Base-by-base conservation (phyloP, 2,888 invertebrate species). In the Ligdia adustata region DNA sequence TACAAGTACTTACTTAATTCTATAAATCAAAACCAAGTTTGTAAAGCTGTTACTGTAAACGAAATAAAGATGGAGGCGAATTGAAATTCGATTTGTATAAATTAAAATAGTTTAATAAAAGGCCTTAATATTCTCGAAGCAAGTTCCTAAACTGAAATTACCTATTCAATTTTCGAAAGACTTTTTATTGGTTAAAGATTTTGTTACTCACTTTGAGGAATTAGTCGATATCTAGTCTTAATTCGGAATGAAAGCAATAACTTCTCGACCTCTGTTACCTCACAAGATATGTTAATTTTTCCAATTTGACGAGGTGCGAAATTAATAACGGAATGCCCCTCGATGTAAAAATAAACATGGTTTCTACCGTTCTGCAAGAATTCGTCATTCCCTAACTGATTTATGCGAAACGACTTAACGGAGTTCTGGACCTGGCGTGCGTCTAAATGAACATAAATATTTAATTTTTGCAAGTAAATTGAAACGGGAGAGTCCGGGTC, bases 381-480 rank as follows among this genome's bases (percentile, higher is more conserved):
- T 63, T 64, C 55, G 52, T 63, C 61, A 62, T 70, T 65, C 52
- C 50, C 55, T 66, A 58, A 68, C 61, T 65, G 56, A 70, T 68
- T 69, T 63, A 68, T 52, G 54, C 53, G 54, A 58, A 57, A 53
- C 56, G 57, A 60, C 56, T 60, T 62, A 49, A 52, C 51, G 55
- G 51, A 57, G 35, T 59, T 39, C 61, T 65, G 62, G 48, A 62
- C 69, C 56, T 69, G 65, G 61, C 62, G 62, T 60, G 43, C 57
- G 57, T 62, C 62, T 69, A 70, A 72, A 75, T 72, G 64, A 60
- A 66, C 62, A 63, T 75, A 67, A 75, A 78, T 77, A 74, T 76
- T 75, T 69, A 31, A 40, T 27, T 27, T 37, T 47, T 53, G 70
- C 45, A 62, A 65, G 65, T 55, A 70, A 75, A 76, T 74, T 72